phyloP scores from a whole-genome alignment of 2,888 invertebrate genomes.

The Lasioglossum villosulum region DNA sequence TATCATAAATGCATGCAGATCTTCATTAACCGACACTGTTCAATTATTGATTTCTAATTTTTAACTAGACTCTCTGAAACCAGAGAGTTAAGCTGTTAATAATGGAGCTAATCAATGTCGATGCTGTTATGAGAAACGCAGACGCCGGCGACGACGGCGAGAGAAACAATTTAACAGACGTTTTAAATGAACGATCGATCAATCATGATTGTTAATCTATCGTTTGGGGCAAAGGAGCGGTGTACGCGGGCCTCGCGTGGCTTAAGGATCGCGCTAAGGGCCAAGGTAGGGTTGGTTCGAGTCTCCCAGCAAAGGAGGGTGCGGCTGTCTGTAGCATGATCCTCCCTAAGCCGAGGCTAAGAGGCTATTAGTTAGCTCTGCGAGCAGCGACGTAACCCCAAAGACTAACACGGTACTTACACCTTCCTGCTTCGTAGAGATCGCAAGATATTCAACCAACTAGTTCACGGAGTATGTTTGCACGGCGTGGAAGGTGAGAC shows the following conservation, averaged over 20 bases:
- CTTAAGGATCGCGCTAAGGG: constrained; percentile 73
- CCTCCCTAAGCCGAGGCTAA: constrained; percentile 82
- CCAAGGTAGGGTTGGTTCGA: constrained; percentile 57
- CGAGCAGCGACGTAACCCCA: constrained; percentile 81
- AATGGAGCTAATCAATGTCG: too few relatives aligned
- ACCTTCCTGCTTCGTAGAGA: constrained; percentile 72
- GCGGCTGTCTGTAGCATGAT: constrained; percentile 79
- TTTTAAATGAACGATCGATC: constrained; percentile 53
- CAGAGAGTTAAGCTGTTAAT: too few relatives aligned
- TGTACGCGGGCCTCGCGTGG: constrained; percentile 75
- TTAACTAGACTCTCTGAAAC: too few relatives aligned
- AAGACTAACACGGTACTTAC: constrained; percentile 82
- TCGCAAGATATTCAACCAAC: constrained; percentile 67
- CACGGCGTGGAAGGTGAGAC: constrained; percentile 56
- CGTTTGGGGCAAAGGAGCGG: constrained; percentile 54
- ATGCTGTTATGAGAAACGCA: not conserved
- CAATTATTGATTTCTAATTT: not conserved
- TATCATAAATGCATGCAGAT: not conserved
- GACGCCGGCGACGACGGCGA: not conserved
- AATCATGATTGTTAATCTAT: constrained; percentile 60
- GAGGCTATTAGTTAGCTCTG: constrained; percentile 84
- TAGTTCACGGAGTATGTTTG: constrained; percentile 70
- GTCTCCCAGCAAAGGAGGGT: constrained; percentile 70
- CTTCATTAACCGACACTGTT: not conserved
- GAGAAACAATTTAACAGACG: not conserved